Evolutionary conservation across 2,888 invertebrate genomes (phyloP).

Genomic region (Gari tellinella): DNA sequence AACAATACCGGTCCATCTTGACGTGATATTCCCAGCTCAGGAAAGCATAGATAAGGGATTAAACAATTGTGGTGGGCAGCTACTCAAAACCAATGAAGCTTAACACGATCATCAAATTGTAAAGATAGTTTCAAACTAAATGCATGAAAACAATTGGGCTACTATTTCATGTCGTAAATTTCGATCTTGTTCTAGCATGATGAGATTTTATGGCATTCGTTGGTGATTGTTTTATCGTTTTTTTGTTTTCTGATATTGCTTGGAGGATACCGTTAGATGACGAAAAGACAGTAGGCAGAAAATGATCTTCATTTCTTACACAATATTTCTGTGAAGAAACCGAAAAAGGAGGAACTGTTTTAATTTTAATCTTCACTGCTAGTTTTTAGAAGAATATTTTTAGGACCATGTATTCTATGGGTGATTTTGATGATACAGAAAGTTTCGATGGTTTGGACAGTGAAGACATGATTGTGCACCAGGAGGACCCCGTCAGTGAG

Average conservation of each 20-base stretch:
- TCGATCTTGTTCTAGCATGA: constrained; percentile 54
- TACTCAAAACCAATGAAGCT: constrained; percentile 54
- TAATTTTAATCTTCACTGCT: too few relatives aligned
- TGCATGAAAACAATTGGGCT: constrained; percentile 55
- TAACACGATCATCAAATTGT: constrained; percentile 49
- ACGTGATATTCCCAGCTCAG: constrained; percentile 42
- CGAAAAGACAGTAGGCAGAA: too few relatives aligned
- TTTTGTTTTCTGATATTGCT: too few relatives aligned
- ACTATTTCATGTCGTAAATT: constrained; percentile 44
- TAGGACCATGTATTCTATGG: background rate
- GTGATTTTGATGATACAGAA: constrained; percentile 1
- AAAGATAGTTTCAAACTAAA: constrained; percentile 54
- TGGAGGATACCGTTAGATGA: too few relatives aligned
- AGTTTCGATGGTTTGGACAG: too few relatives aligned
- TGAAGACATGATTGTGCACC: constrained; percentile 42
- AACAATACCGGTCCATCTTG: constrained; percentile 52
- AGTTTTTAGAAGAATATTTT: too few relatives aligned
- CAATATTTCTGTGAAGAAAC: too few relatives aligned
- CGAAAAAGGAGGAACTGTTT: too few relatives aligned
- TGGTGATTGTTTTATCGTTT: too few relatives aligned
- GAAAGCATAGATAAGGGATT: constrained; percentile 8
- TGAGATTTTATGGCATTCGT: background rate
- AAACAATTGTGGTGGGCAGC: constrained; percentile 32
- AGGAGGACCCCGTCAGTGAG: constrained; percentile 55
- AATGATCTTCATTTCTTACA: too few relatives aligned